Conservation (phyloP, 2,113 vertebrate genomes). For the Nansenia antarctica region DNA sequence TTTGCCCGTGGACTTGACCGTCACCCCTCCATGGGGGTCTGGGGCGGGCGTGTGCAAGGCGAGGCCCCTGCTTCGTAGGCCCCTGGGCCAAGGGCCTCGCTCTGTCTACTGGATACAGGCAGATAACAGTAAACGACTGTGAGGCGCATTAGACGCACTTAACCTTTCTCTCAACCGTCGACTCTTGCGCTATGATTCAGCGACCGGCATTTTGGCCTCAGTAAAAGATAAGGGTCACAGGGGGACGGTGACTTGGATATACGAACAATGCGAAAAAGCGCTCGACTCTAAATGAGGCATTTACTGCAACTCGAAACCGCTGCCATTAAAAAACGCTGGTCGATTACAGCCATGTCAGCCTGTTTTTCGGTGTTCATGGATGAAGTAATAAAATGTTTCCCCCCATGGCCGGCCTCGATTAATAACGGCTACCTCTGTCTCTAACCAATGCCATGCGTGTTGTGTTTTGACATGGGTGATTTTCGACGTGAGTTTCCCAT, state of each 20-base stretch:
- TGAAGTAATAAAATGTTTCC: slow-evolving; percentile 44
- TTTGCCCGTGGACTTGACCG: slow-evolving; percentile 41
- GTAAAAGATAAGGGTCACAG: not conserved
- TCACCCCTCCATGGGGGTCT: slow-evolving; percentile 13
- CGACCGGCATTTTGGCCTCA: not conserved
- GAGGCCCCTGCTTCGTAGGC: too few relatives aligned
- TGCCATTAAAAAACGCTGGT: slow-evolving; percentile 10
- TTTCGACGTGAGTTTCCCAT: slow-evolving; percentile 35
- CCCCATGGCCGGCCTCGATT: slow-evolving; percentile 1
- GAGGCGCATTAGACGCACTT: not conserved
- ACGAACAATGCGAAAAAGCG: not conserved
- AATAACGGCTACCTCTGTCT: slow-evolving; percentile 33
- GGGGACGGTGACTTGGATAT: slow-evolving; percentile 7
- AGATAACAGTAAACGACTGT: not conserved
- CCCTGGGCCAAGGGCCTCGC: not conserved
- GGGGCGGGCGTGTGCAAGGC: not conserved
- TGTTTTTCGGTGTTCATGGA: slow-evolving; percentile 31
- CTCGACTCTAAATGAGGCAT: slow-evolving; percentile 21
- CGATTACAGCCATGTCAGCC: slow-evolving; percentile 35
- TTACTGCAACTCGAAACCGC: slow-evolving; percentile 30
- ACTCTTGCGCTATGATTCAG: slow-evolving; percentile 3
- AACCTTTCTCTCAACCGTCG: not conserved
- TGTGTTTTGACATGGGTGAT: slow-evolving; percentile 25
- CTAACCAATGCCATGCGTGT: slow-evolving; percentile 42
- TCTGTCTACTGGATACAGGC: not conserved